Base-by-base conservation (phyloP, 2,888 invertebrate species). In the Phyllotreta striolata region DNA sequence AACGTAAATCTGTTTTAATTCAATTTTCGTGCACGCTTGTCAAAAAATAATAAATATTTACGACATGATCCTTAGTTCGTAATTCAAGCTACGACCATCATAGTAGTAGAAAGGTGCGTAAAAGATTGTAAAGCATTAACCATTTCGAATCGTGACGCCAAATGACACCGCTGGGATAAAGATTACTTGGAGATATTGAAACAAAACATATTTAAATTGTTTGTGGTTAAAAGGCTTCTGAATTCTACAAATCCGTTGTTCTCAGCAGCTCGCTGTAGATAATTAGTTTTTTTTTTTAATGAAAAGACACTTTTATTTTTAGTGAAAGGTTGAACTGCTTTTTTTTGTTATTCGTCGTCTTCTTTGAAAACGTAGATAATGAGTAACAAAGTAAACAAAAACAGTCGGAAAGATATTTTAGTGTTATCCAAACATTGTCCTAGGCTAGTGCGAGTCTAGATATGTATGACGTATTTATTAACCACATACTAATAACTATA, bases 181-280 rank as follows among this genome's bases (percentile, higher is more conserved):
- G 70, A 73, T 72, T 70, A 73, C 66, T 66, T 64, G 57, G 55
- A 71, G 73, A 72, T 74, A 74, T 74, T 73, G 72, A 74, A 73
- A 74, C 73, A 75, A 74, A 73, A 74, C 72, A 70, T 69, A 73
- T 74, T 74, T 70, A 73, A 74, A 74, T 72, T 67, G 66, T 67
- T 70, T 67, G 70, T 67, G 59, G 70, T 73, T 75, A 74, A 74
- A 73, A 72, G 63, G 68, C 68, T 68, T 63, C 68, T 68, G 68
- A 66, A 64, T 67, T 67, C 60, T 57, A 61, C 61, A 68, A 64
- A 66, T 68, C 70, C 24, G 24, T 24, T 24, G 24, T 24, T 24
- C 24, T 24, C 24, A 3, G 24, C 24, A 24, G 24, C 24, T 24
- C 24, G 24, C 24, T 24, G 24, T 24, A 24, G 24, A 24, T 24